These are phyloP conservation scores for Taurulus bubalis DNA, from an alignment of 2,113 vertebrate genomes.

Conservation along the genomic window DNA sequence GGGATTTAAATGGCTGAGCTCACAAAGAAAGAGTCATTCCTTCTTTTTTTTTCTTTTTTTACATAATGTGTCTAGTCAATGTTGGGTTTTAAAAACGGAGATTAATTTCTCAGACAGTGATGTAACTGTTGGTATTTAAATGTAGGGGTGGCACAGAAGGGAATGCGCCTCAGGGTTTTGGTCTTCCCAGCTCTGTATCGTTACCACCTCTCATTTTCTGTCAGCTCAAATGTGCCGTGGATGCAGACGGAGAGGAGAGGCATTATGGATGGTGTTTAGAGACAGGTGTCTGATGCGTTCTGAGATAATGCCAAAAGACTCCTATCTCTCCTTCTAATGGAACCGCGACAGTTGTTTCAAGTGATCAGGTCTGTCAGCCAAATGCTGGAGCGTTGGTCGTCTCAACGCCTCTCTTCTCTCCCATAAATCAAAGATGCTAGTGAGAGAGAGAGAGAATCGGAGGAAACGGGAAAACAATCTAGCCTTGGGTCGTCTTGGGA, in stretches of 20 bases:
- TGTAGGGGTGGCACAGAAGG: slow-evolving; percentile 1
- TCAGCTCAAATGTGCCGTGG: slow-evolving; percentile 43
- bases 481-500: slow-evolving; percentile 39
- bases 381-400: slow-evolving; percentile 61
- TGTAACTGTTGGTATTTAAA: slow-evolving; percentile 57
- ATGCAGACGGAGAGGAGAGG: slow-evolving; percentile 34
- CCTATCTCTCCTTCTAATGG: slow-evolving; percentile 75
- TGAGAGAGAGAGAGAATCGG: slow-evolving; percentile 27
- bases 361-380: slow-evolving; percentile 78
- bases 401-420: slow-evolving; percentile 55
- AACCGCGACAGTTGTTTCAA: slow-evolving; percentile 76
- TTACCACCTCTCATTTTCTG: slow-evolving; percentile 45
- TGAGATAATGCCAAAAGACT: slow-evolving; percentile 76
- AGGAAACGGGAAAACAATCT: slow-evolving; percentile 39
- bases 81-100: slow-evolving; percentile 38
- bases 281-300: slow-evolving; percentile 78
- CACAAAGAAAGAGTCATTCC: slow-evolving; percentile 43
- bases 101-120: slow-evolving; percentile 52
- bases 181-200: slow-evolving; percentile 13
- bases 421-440: slow-evolving; percentile 69
- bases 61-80: slow-evolving; percentile 55
- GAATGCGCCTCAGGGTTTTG: slow-evolving; percentile 26
- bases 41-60: slow-evolving; percentile 23
- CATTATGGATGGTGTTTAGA: slow-evolving; percentile 77
- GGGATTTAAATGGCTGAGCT: slow-evolving; percentile 46